phyloP scores from a whole-genome alignment of 1,140 invertebrate species.

The Drosophila teissieri region DNA sequence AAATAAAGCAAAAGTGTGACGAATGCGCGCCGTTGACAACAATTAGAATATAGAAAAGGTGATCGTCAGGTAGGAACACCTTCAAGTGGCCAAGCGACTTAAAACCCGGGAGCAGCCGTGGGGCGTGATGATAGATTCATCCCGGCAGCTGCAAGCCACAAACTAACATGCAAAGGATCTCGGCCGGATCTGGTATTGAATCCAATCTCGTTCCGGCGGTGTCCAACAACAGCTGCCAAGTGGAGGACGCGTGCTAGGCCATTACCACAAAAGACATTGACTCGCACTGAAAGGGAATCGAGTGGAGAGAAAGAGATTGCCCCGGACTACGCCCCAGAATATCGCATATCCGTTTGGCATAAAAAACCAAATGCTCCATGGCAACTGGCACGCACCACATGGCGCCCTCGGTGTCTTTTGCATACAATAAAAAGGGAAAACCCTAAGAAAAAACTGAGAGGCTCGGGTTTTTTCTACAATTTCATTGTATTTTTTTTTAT shows the following conservation, averaged over 20 bases:
- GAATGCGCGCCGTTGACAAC: constrained; percentile 74
- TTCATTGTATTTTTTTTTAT: constrained; percentile 76
- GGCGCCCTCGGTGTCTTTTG: constrained; percentile 74
- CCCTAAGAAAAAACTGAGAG: constrained; percentile 58
- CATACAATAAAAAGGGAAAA: constrained; percentile 48
- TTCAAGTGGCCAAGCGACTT: constrained; percentile 76
- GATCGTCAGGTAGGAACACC: constrained; percentile 52
- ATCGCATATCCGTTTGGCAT: constrained; percentile 81
- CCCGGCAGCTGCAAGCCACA: constrained; percentile 60
- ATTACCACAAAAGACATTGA: constrained; percentile 76
- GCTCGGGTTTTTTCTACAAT: constrained; percentile 71
- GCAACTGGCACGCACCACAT: constrained; percentile 77
- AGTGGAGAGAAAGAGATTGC: constrained; percentile 68
- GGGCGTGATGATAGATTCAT: constrained; percentile 36
- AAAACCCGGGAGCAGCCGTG: background rate
- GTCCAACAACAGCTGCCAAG: constrained; percentile 61
- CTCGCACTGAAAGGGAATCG: constrained; percentile 45
- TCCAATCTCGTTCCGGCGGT: constrained; percentile 32
- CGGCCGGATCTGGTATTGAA: constrained; percentile 20
- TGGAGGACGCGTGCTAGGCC: constrained; percentile 68
- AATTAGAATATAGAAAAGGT: constrained; percentile 63
- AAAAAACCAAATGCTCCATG: constrained; percentile 62
- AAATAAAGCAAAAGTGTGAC: constrained; percentile 73
- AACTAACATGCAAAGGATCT: constrained; percentile 62
- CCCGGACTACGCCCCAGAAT: constrained; percentile 61